Evolutionary conservation across 1,140 invertebrate genomes (phyloP), one percentile per base, ranked within the genome.

Genomic region (Lasioglossum albipes): DNA sequence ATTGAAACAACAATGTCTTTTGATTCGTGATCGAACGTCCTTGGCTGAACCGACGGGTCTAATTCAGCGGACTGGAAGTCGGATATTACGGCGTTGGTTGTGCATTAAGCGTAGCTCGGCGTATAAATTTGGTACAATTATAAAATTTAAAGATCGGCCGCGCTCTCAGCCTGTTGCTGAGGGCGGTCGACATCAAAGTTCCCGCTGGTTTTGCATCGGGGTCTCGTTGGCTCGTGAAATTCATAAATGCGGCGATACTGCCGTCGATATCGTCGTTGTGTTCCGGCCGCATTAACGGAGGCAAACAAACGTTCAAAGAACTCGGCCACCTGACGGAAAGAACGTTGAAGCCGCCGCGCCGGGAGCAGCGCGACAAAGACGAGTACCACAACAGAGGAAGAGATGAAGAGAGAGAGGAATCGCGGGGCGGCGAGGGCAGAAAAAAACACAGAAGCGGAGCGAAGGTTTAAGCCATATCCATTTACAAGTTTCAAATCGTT

Each of bases 401-500:
- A 45, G 20, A 69, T 20, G 62, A 20, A 77, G 6, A 80, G n/a
- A 66, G 42, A 67, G n/a, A 66, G 42, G 62, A 62, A 78, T 18
- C 20, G 76, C n/a, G 71, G 57, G 62, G 36, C 41, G 20, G 52
- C 16, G 52, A 20, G 52, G 52, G 45, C 9, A 54, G n/a, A 41
- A 54, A n/a, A 36, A 62, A 77, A 75, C 71, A 82, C 75, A 69
- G 79, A 83, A 69, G 69, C 81, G 80, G 84, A 49, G 20, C 76
- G 76, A 77, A 83, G 77, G 85, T 88, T 86, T 87, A 81, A 88
- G 87, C 82, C 84, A 81, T 87, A 89, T 91, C 87, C 80, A 86
- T 88, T 90, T 90, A 88, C 88, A 86, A 88, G 84, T 90, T 91
- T 91, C 84, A 87, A 90, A 91, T 91, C 89, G 89, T 90, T 90